Evolutionary conservation across 2,113 vertebrate species (phyloP).

Genomic region (Ellobius talpinus): DNA sequence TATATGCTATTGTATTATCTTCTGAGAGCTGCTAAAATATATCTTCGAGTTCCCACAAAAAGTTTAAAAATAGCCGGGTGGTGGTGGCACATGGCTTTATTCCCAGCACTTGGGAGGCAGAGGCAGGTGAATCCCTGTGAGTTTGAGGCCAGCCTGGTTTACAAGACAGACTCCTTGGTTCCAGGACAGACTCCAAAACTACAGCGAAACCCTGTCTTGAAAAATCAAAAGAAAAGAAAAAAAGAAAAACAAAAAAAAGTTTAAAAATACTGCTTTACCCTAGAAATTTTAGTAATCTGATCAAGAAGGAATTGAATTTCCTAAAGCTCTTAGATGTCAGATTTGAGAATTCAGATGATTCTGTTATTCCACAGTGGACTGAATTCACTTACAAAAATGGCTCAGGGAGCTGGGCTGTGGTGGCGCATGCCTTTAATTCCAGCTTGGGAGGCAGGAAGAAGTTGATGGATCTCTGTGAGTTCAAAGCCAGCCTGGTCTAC

Average conservation of each 20-base stretch:
- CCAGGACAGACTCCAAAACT: too few species aligned
- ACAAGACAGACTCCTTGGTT: too few species aligned
- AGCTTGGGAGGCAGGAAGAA: too few species aligned
- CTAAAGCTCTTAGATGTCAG: not conserved
- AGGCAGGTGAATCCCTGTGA: too few species aligned
- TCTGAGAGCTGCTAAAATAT: not conserved
- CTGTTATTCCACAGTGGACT: slow-evolving; percentile 12
- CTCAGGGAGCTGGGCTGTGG: not conserved
- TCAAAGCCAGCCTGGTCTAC: too few species aligned
- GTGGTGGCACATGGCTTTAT: too few species aligned
- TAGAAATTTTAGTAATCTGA: slow-evolving; percentile 10
- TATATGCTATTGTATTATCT: not conserved
- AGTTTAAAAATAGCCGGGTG: not conserved
- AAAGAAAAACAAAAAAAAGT: not conserved
- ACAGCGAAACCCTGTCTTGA: too few species aligned
- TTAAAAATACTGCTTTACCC: not conserved
- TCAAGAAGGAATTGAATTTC: not conserved
- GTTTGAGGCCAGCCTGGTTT: too few species aligned
- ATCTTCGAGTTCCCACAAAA: not conserved
- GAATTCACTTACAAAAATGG: slow-evolving; percentile 12
- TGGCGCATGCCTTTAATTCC: too few species aligned
- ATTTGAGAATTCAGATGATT: not conserved
- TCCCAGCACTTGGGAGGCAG: too few species aligned
- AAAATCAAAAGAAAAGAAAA: too few species aligned
- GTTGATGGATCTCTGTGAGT: too few species aligned